Evolutionary conservation across 37 sponge, comb jelly and placozoan species (phyloP), one percentile per base, ranked within the genome.

Genomic region (Haliclona indistincta): DNA sequence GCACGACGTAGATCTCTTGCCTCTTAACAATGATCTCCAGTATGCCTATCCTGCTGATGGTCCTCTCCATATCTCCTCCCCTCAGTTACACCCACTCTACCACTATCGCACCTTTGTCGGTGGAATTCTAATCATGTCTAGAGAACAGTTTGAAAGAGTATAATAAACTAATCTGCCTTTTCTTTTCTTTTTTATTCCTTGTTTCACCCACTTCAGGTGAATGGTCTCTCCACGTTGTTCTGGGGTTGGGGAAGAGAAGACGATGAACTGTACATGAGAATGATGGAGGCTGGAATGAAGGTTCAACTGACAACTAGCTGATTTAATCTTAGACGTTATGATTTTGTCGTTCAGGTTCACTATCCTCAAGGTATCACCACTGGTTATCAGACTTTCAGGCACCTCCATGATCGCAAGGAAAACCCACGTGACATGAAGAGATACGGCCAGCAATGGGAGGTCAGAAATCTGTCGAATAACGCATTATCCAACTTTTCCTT

Each of bases 171-270:
- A 41, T 44, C 20, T 30, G n/a, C 19, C 13, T 68, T 19, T 15
- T 52, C 70, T 19, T 22, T 41, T 13, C 19, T 30, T 39, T 44
- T 23, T 56, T 22, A 71, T 71, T 26, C n/a, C 34, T 54, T 43
- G 7, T 61, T 71, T 62, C 22, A 25, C 60, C 34, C 1, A 0
- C 34, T 61, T 17, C 61, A 94, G 95, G 82, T 83, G 0, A 93
- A 93, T 47, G 97, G 97, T 13, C 73, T 96, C 26, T 86, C 97
- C 17, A 96, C 89, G 43, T 44, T 87, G 56, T 96, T 93, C 49
- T 96, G 97, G 97, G 97, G 97, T 1, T 96, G 97, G 97, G 97
- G 97, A 0, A 61, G 97, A 52, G 97, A 96, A 47, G 97, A 96
- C 47, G 97, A 96, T 67, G 97, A 96, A 61, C 54, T 96, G n/a